Base-by-base conservation (phyloP, 2,888 invertebrate species). In the Onchidella celtica region DNA sequence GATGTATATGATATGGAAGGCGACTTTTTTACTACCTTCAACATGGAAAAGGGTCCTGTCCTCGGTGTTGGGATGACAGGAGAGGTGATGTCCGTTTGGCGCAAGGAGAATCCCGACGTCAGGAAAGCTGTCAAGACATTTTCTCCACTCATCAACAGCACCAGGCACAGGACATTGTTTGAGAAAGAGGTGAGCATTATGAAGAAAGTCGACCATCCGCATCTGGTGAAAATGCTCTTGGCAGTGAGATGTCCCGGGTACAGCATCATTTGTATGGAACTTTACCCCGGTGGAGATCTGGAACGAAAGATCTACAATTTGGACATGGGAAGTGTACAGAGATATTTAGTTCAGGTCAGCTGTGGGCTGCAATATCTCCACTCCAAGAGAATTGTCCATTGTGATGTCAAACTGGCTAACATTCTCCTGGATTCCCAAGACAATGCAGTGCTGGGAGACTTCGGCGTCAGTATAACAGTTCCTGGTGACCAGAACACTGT, bases 381-480 rank as follows among this genome's bases (percentile, higher is more conserved):
- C 70, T 9, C 0, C 9, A 24, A 55, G 3, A 27, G 47, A 2
- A 14, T 55, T 3, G 70, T 29, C 2, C 70, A 70, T 21, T 21
- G 40, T 0, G 70, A 70, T 29, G 70, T 70, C 9, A 70, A 70
- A 29, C 4, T 70, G 36, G 55, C 47, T 4, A 70, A 70, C 17
- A 55, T 70, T 29, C 55, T 70, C n/a, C 11, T 70, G 17, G 55
- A 70, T 29, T 6, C 36, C n/a, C 47, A 70, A 3, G 14, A 27
- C 9, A 70, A 55, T 32, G 70, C 70, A 17, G 6, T 55, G 11
- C 29, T 70, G 1, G 70, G 70, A 29, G 70, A 70, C 55, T 70
- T 70, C 32, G 70, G 70, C 17, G 47, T 70, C 0, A 29, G 47
- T 2, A 1, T 24, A 3, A 21, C 47, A 29, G 2, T 70, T 6